phyloP scores from a whole-genome alignment of 2,797 vertebrate genomes.

The Sebastes umbrosus region DNA sequence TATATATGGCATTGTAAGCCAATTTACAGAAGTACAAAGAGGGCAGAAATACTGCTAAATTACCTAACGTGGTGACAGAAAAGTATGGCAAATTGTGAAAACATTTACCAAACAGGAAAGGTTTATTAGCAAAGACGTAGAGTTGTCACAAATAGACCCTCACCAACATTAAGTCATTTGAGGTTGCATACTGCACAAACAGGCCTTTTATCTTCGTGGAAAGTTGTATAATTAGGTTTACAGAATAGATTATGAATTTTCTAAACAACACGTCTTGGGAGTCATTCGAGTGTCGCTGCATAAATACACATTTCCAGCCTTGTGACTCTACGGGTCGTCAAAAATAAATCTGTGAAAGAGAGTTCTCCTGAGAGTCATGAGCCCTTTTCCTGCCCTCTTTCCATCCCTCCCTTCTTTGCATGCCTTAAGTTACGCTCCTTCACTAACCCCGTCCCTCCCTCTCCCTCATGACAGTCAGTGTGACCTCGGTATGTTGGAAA shows the following conservation, averaged over 20 bases:
- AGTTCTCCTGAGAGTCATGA: slow-evolving; percentile 52
- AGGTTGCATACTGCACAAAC: neutral
- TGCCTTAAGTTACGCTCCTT: neutral
- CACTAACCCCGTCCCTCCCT: slow-evolving; percentile 2
- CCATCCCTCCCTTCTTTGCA: slow-evolving; percentile 15
- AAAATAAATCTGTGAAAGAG: slow-evolving; percentile 54
- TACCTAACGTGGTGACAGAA: neutral
- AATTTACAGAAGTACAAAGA: neutral
- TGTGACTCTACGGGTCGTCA: slow-evolving; percentile 47
- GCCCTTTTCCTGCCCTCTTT: slow-evolving; percentile 27
- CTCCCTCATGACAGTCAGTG: slow-evolving; percentile 53
- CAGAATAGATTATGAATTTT: neutral
- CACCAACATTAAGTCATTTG: neutral
- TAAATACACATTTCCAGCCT: slow-evolving; percentile 42
- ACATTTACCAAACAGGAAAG: neutral
- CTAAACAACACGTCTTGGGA: slow-evolving; percentile 17
- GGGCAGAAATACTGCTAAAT: neutral
- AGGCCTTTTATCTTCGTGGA: neutral
- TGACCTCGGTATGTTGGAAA: slow-evolving; percentile 37
- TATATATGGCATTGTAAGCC: neutral
- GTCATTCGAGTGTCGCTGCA: slow-evolving; percentile 2
- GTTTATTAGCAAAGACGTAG: neutral
- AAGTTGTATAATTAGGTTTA: slow-evolving; percentile 21
- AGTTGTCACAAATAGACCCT: neutral
- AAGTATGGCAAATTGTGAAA: neutral